These are phyloP conservation scores for Muntiacus reevesi DNA, from an alignment of 2,113 vertebrate genomes.

Conservation along the genomic window DNA sequence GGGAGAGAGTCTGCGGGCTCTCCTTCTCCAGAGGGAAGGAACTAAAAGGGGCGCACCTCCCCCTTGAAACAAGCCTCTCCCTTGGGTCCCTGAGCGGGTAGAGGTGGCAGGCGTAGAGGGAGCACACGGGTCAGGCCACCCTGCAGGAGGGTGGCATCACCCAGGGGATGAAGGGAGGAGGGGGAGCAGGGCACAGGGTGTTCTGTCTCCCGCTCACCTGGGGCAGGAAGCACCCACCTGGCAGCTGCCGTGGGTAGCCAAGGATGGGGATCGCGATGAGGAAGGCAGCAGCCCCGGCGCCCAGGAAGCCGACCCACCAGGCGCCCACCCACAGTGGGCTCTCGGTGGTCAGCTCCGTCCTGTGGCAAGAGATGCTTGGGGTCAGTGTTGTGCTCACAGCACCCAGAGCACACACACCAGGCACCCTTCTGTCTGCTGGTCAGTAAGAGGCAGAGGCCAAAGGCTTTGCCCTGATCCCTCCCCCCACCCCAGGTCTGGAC, in stretches of 20 bases:
- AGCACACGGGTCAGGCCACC: fast-evolving
- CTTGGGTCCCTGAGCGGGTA: fast-evolving
- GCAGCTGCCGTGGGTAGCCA: constrained; percentile 91
- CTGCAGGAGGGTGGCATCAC: background rate
- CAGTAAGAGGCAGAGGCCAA: background rate
- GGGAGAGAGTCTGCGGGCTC: fast-evolving
- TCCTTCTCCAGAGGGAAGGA: background rate
- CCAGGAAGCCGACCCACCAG: constrained; percentile 97
- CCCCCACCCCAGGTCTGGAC: background rate
- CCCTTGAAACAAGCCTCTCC: fast-evolving
- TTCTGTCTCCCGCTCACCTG: background rate
- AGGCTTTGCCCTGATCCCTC: background rate
- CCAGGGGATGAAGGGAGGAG: background rate
- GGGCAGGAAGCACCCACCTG: constrained; percentile 81
- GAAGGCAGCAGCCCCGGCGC: constrained; percentile 85
- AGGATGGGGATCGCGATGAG: constrained; percentile 91
- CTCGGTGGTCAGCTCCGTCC: constrained; percentile 85
- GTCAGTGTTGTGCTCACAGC: fast-evolving
- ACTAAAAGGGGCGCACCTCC: fast-evolving
- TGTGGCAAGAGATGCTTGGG: constrained; percentile 32
- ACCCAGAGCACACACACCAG: fast-evolving
- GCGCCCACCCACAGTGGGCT: constrained; percentile 95
- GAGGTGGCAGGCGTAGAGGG: background rate
- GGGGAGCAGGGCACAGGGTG: background rate
- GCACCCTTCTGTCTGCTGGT: background rate